Conservation (phyloP, 1,140 invertebrate species). For the Periplaneta americana region DNA sequence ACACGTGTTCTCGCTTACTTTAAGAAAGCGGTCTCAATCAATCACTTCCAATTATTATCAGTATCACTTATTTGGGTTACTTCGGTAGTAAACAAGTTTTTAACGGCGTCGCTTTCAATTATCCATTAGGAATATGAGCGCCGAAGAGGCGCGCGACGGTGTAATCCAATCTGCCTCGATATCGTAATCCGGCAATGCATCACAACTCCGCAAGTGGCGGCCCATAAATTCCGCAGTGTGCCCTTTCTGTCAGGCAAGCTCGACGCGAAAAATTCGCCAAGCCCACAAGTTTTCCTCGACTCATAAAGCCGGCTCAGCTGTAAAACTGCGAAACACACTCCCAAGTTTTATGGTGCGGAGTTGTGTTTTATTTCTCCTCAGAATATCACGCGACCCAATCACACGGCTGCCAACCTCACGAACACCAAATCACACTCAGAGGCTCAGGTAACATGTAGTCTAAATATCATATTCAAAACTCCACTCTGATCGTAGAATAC, state of each 20-base stretch:
- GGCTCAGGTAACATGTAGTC: too few relatives aligned
- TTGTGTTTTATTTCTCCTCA: neutral
- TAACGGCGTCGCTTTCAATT: neutral
- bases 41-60: too few relatives aligned
- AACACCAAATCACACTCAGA: too few relatives aligned
- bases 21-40: too few relatives aligned
- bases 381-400: neutral
- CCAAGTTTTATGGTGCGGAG: neutral
- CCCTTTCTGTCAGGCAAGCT: neutral
- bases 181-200: neutral
- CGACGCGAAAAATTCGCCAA: neutral
- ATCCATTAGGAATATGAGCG: neutral
- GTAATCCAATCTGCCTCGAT: neutral
- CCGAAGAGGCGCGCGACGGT: neutral
- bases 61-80: too few relatives aligned
- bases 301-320: neutral
- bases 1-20: too few relatives aligned
- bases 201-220: neutral
- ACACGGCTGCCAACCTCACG: neutral
- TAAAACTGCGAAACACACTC: neutral
- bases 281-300: neutral
- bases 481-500: too few relatives aligned
- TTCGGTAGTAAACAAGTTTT: neutral
- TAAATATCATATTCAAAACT: too few relatives aligned
- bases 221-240: neutral